These are phyloP conservation scores for Nothobranchius kuhntae DNA, from an alignment of 2,113 vertebrate species.

Conservation along the genomic window DNA sequence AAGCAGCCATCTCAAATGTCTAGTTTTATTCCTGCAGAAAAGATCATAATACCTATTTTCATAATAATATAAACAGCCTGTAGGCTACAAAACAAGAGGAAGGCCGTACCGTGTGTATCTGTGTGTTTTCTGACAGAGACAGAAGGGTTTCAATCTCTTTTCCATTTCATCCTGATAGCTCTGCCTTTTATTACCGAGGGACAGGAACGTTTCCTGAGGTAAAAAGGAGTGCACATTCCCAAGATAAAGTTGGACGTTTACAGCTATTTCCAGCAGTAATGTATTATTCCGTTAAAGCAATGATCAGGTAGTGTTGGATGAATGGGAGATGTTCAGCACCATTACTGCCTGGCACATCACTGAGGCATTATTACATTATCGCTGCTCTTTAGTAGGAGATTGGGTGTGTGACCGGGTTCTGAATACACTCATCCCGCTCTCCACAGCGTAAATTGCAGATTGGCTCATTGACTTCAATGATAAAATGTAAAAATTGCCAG, in stretches of 20 bases:
- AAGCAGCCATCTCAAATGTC: conserved; percentile 25
- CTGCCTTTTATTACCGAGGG: conserved; percentile 74
- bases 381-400: conserved; percentile 94
- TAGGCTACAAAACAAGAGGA: conserved; percentile 60
- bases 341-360: conserved; percentile 93
- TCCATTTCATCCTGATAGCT: conserved; percentile 77
- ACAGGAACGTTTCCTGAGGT: conserved; percentile 73
- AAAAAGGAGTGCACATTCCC: conserved; percentile 76
- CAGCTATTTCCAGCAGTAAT: conserved; percentile 84
- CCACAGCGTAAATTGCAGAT: conserved; percentile 91
- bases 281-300: conserved; percentile 89
- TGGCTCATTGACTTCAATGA: conserved; percentile 97
- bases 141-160: conserved; percentile 78
- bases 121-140: conserved; percentile 59
- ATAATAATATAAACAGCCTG: conserved; percentile 69
- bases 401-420: conserved; percentile 92
- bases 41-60: conserved; percentile 71
- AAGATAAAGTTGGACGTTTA: conserved; percentile 82
- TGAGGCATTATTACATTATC: conserved; percentile 94
- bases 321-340: conserved; percentile 93
- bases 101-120: conserved; percentile 48
- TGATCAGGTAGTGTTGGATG: conserved; percentile 93
- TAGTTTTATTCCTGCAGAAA: conserved; percentile 45
- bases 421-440: conserved; percentile 93
- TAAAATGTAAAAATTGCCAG: conserved; percentile 95